Evolutionary conservation across 2,113 vertebrate genomes (phyloP), one percentile per base, ranked within the genome.

Genomic region (Cyprinodon tularosa): DNA sequence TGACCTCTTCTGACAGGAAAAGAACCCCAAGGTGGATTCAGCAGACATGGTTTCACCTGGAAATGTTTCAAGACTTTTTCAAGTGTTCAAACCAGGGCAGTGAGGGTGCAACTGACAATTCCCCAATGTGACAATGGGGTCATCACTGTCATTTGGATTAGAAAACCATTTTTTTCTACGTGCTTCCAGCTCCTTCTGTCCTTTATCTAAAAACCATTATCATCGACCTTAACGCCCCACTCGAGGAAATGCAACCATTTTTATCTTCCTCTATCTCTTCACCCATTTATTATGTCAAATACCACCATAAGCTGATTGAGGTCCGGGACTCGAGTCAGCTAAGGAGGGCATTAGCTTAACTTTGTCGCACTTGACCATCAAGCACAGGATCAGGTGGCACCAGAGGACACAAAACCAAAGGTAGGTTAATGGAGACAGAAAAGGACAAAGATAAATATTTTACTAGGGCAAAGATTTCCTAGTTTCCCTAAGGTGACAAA

Each of bases 101-200:
- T 83, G 75, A 86, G 77, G 86, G 69, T 36, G 72, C 73, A 71
- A 29, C 53, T 1, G 80, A 83, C 75, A 71, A 85, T 89, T 77
- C 81, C 76, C 75, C 11, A 70, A 74, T 68, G 84, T 76, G 76
- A 69, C 82, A 81, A 66, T 47, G 78, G 74, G 86, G 80, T 77
- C 78, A 38, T 47, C 71, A 76, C 81, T 80, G 86, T 89, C 82
- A 87, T 87, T 72, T 47, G 88, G 90, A 89, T 89, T 91, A 89
- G 84, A 77, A 88, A 82, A 87, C 83, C 84, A 83, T 76, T 88
- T 90, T 81, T 75, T 80, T 84, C 73, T 37, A 14, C 11, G 57
- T 71, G 74, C 62, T 80, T 74, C 67, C 44, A 61, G 8, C 67
- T 38, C 72, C 66, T n/a, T 44, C 38, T 65, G 66, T 68, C 50